Base-by-base conservation (phyloP, 35 echinoderm and acorn worm species). In the Stichopus chloronotus region DNA sequence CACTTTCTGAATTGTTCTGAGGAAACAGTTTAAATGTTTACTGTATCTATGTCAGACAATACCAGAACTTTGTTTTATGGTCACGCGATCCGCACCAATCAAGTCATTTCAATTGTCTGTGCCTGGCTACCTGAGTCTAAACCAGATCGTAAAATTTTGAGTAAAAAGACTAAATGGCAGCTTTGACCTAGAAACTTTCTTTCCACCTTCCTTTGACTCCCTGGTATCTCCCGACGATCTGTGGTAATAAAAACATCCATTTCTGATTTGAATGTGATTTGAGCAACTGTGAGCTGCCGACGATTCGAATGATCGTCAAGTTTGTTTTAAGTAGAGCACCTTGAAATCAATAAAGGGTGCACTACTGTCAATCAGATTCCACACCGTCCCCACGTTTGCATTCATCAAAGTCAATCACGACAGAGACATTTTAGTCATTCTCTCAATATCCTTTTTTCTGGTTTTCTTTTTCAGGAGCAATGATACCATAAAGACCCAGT, bases 301-400 rank as follows among this genome's bases (percentile, higher is more conserved):
- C 2, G 79, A 16, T 19, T 58, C 24, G 58, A 85, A 85, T 58
- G 82, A 85, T 56, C 9, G 54, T 17, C 5, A 85, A 85, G 58
- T 85, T 85, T 85, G 82, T 85, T 85, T 85, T 85, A 58, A 59
- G 19, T 85, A 22, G 82, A 58, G 58, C 82, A 85, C 82, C 82
- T 85, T 85, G 20, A 58, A 56, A 85, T 56, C 55, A 85, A 85
- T 85, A 85, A 85, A 85, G 82, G 82, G 58, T 85, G 57, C 11
- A 20, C 53, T 58, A 85, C 54, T 85, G 82, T 56, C 82, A 85
- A 85, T 85, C 82, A 85, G 8, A n/a, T 5, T n/a, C 11, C 30
- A 43, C 17, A 20, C 17, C 22, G 19, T 74, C 17, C 4, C 69
- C 52, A 55, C 52, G 22, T 74, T 74, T 74, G 19, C 69, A 74